phyloP scores from a whole-genome alignment of 2,113 vertebrate species.

The Ailurus styani region DNA sequence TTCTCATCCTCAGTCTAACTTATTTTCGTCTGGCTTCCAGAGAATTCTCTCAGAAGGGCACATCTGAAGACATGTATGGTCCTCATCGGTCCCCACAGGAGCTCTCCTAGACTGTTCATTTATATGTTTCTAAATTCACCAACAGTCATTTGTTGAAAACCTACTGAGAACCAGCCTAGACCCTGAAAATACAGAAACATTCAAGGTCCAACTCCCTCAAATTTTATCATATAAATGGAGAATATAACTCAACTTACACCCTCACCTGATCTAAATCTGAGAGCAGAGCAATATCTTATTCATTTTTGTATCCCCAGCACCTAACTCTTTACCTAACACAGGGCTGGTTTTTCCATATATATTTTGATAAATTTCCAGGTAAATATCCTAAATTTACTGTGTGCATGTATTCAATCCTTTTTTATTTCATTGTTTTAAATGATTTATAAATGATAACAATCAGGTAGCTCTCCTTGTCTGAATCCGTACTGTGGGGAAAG shows the following conservation, averaged over 20 bases:
- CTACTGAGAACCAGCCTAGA: background rate
- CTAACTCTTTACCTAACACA: background rate
- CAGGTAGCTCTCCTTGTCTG: background rate
- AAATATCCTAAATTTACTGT: background rate
- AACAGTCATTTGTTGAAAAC: background rate
- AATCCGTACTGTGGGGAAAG: background rate
- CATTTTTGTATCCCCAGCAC: background rate
- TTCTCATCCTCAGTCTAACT: background rate
- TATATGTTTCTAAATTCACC: background rate
- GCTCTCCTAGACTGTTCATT: background rate
- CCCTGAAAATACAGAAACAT: background rate
- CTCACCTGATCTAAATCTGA: background rate
- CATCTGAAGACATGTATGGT: background rate
- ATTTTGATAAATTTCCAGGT: background rate
- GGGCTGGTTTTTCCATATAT: background rate
- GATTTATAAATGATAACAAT: background rate
- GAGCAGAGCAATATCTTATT: background rate
- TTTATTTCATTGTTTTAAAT: background rate
- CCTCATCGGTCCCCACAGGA: background rate
- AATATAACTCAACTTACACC: background rate
- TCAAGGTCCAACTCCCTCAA: background rate
- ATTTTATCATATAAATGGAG: background rate
- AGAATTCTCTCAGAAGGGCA: background rate
- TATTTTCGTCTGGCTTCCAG: background rate
- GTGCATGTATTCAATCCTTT: background rate